Evolutionary conservation across 1,140 invertebrate genomes (phyloP), one percentile per base, ranked within the genome.

Genomic region (Heliconius nattereri): DNA sequence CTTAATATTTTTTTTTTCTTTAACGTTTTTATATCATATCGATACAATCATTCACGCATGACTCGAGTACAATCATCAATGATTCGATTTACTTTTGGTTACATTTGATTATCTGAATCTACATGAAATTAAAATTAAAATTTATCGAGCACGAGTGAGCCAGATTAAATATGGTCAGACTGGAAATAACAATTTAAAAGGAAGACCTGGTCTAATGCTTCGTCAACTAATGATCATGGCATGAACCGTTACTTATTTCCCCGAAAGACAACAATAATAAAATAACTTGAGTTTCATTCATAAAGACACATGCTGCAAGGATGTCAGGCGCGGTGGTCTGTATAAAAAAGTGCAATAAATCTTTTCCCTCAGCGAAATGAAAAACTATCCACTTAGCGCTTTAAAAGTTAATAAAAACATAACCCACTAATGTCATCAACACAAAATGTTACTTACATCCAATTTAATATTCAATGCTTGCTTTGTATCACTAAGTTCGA

Each of bases 381-480:
- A 89, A 87, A 89, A 89, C 37, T 66, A 81, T 80, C 85, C 88
- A 91, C 87, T 90, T 90, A 89, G 84, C 88, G 85, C 83, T 85
- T 82, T 78, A 87, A 80, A 87, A 80, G 85, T 84, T 81, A 78
- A 86, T 79, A 84, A 84, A 86, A 87, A 84, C 85, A 85, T 83
- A 85, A 76, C 74, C 78, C 78, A 81, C 77, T 45, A 80, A 74
- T 72, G 60, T 40, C 11, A 23, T 40, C 71, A 57, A 70, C 37
- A 26, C 19, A n/a, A 23, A 20, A 35, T 26, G 32, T 74, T 78
- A 72, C 71, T 11, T 73, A 70, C 23, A 45, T 23, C 40, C 16
- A 76, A 40, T 83, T 80, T 78, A 26, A 75, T 78, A 57, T 85
- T 45, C 82, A 81, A 75, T 78, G 85, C 83, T 75, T 20, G 75